A percentile compares a stretch with the other conserved stretches of the same genome.
These are phyloP conservation scores for Garrulus glandarius DNA, from an alignment of 2,797 vertebrate species.

Conservation along the genomic window DNA sequence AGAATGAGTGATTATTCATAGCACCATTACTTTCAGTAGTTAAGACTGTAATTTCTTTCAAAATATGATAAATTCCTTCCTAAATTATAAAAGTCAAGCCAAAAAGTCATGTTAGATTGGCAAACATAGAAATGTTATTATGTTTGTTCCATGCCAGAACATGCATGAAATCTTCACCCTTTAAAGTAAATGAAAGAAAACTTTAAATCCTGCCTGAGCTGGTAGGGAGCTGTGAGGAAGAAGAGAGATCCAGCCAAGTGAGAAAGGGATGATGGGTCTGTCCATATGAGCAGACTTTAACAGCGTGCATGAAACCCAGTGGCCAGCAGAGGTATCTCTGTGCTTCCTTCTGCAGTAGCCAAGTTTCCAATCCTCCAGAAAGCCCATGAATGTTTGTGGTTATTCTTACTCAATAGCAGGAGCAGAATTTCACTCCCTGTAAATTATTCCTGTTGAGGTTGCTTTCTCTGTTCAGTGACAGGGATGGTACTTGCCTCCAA, in stretches of 20 bases:
- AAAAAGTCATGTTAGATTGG: background rate
- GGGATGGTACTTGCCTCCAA: background rate
- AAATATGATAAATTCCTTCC: constrained; percentile 43
- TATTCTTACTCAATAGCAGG: background rate
- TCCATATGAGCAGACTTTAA: background rate
- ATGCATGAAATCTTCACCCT: background rate
- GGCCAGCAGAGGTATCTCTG: background rate
- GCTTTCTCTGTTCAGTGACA: background rate
- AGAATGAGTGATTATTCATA: constrained; percentile 41
- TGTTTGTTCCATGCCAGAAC: background rate
- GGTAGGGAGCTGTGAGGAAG: background rate
- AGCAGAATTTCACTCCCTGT: background rate
- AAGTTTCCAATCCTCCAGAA: background rate
- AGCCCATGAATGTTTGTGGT: background rate
- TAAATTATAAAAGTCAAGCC: constrained; percentile 5
- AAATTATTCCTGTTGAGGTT: background rate
- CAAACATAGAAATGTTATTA: constrained; percentile 31
- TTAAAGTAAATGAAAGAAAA: background rate
- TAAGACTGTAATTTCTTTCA: constrained; percentile 59
- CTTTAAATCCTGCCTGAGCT: background rate
- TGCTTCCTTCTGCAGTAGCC: background rate
- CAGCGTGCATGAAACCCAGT: background rate
- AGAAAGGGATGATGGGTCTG: background rate
- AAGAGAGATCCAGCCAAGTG: background rate
- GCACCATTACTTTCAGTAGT: constrained; percentile 52